Percentiles rank a stretch among this genome's conserved stretches.
Evolutionary conservation across 1,140 invertebrate genomes (phyloP).

Genomic region (Temnothorax curvispinosus): DNA sequence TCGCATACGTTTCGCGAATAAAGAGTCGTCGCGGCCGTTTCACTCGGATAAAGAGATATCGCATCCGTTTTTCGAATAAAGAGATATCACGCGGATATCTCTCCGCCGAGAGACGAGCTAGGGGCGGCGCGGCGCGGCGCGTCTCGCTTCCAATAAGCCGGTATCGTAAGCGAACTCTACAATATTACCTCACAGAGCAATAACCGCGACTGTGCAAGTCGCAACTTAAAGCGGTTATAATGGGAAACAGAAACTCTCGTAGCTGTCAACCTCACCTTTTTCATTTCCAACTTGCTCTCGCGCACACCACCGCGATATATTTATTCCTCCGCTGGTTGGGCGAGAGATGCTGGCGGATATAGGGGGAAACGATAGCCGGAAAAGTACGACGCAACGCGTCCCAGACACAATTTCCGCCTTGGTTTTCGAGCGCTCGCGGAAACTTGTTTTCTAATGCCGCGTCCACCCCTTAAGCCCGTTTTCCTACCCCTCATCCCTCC

Average conservation of each 20-base stretch:
- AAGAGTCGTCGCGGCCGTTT: slow-evolving; percentile 53
- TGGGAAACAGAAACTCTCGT: slow-evolving; percentile 59
- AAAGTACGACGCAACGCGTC: slow-evolving; percentile 34
- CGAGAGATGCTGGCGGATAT: slow-evolving; percentile 33
- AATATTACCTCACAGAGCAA: slow-evolving; percentile 58
- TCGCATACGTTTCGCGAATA: slow-evolving; percentile 48
- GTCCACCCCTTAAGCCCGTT: slow-evolving; percentile 34
- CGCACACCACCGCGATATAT: slow-evolving; percentile 41
- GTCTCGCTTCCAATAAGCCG: slow-evolving; percentile 54
- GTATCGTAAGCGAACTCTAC: slow-evolving; percentile 44
- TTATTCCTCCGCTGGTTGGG: slow-evolving; percentile 26
- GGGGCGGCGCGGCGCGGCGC: not conserved
- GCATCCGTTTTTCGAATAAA: slow-evolving; percentile 55
- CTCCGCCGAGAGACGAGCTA: not conserved
- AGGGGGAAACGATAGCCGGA: slow-evolving; percentile 34
- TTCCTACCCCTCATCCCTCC: not conserved
- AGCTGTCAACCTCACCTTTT: slow-evolving; percentile 59
- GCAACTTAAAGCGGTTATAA: slow-evolving; percentile 57
- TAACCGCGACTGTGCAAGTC: slow-evolving; percentile 52
- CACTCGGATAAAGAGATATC: slow-evolving; percentile 52
- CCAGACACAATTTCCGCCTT: slow-evolving; percentile 52
- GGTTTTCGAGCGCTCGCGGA: slow-evolving; percentile 35
- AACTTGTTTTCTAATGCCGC: slow-evolving; percentile 57
- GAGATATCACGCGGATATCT: slow-evolving; percentile 42
- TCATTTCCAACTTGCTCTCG: slow-evolving; percentile 47